Conservation (phyloP, 2,888 invertebrate genomes). For the Colletes collaris region DNA sequence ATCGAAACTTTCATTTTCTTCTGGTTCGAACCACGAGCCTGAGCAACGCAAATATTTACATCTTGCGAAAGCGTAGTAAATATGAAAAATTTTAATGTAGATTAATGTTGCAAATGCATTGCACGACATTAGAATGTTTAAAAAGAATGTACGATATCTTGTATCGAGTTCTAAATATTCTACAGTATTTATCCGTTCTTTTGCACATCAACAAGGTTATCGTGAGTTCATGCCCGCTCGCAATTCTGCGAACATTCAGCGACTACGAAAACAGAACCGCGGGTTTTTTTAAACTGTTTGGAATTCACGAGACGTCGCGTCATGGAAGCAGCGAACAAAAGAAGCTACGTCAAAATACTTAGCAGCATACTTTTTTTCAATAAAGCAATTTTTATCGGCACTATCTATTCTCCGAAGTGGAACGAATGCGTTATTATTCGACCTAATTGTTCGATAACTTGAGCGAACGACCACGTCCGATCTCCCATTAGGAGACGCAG, state of each 20-base stretch:
- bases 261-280: neutral
- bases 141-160: constrained; percentile 18
- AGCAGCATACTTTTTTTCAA: neutral
- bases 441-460: constrained; percentile 33
- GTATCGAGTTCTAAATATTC: neutral
- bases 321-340: neutral
- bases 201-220: constrained; percentile 49
- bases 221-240: constrained; percentile 25
- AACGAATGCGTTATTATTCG: neutral
- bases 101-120: neutral
- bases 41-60: too few relatives aligned
- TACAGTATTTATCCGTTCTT: neutral
- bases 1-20: too few relatives aligned
- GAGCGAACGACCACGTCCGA: constrained; percentile 21
- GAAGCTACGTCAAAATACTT: neutral
- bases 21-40: too few relatives aligned
- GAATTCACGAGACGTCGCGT: neutral
- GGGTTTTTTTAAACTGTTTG: neutral
- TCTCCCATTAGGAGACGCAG: neutral
- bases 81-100: neutral
- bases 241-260: neutral
- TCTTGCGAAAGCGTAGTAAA: too few relatives aligned
- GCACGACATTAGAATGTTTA: neutral
- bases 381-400: neutral
- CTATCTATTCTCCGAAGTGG: neutral